Conservation (phyloP, 92 coral and sea anemone species). For the Epizoanthus fatuus region DNA sequence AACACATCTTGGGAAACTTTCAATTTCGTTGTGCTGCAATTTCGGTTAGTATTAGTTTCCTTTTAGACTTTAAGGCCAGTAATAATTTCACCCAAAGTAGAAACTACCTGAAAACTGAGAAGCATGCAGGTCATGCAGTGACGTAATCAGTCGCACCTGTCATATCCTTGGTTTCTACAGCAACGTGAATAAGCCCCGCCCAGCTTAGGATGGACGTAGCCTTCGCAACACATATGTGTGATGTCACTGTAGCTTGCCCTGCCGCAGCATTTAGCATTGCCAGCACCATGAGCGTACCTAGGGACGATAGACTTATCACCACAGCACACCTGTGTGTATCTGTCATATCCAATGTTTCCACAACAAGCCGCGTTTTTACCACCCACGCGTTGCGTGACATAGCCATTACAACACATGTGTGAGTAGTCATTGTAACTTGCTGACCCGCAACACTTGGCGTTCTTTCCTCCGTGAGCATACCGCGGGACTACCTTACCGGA, state of each 20-base stretch:
- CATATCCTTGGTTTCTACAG: constrained; percentile 38
- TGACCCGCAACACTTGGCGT: constrained; percentile 51
- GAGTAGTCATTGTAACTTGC: constrained; percentile 22
- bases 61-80: too few species aligned
- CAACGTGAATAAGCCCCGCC: constrained; percentile 34
- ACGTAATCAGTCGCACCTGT: not conserved
- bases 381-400: constrained; percentile 39
- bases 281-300: constrained; percentile 37
- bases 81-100: too few species aligned
- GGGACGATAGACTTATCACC: constrained; percentile 23
- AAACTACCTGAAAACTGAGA: too few species aligned
- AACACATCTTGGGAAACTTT: too few species aligned
- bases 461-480: constrained; percentile 34
- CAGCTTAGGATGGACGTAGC: constrained; percentile 3
- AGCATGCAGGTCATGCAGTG: not conserved
- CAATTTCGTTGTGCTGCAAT: too few species aligned
- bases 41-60: too few species aligned
- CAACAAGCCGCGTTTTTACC: constrained; percentile 39
- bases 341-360: constrained; percentile 40
- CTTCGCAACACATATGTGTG: constrained; percentile 54
- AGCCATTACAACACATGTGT: constrained; percentile 55
- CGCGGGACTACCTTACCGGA: constrained; percentile 11
- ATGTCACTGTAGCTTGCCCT: constrained; percentile 28
- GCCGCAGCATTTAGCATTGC: constrained; percentile 46
- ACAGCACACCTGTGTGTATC: constrained; percentile 49